Percentiles rank a stretch among this genome's conserved stretches.
Evolutionary conservation across 2,113 vertebrate genomes (phyloP).

Genomic region (Callipepla squamata): DNA sequence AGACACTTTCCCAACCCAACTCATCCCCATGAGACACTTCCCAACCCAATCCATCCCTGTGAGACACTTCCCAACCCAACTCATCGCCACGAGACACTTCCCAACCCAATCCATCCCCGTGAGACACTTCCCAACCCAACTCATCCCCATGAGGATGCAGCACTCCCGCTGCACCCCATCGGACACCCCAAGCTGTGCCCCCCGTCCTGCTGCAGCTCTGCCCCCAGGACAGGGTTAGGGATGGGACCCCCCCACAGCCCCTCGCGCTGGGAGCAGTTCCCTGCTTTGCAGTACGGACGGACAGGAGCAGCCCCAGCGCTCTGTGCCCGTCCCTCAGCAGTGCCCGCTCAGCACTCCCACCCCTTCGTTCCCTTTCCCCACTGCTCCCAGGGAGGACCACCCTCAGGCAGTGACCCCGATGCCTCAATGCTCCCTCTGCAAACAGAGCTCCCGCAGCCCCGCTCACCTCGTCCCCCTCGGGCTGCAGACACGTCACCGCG

Average conservation of each 20-base stretch:
- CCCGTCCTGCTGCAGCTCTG: neutral
- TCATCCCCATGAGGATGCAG: too few species aligned
- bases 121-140: too few species aligned
- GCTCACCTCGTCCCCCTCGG: constrained; percentile 95
- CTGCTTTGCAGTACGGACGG: rapidly evolving
- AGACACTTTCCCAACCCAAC: too few species aligned
- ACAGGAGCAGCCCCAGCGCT: neutral
- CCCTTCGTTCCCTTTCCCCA: rapidly evolving
- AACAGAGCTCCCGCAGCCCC: neutral
- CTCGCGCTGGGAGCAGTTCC: too few species aligned
- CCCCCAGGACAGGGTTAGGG: rapidly evolving
- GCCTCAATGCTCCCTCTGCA: neutral
- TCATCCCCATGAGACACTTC: too few species aligned
- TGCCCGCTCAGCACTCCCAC: neutral
- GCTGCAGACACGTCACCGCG: constrained; percentile 90
- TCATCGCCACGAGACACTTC: too few species aligned
- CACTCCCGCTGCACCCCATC: too few species aligned
- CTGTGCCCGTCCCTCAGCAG: neutral
- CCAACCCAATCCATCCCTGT: too few species aligned
- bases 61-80: too few species aligned
- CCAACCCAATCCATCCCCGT: too few species aligned
- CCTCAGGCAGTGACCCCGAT: rapidly evolving
- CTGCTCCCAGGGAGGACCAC: rapidly evolving
- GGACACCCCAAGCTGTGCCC: too few species aligned
- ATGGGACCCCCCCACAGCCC: rapidly evolving